phyloP scores from a whole-genome alignment of 2,797 vertebrate genomes.

The Nyctibius grandis region DNA sequence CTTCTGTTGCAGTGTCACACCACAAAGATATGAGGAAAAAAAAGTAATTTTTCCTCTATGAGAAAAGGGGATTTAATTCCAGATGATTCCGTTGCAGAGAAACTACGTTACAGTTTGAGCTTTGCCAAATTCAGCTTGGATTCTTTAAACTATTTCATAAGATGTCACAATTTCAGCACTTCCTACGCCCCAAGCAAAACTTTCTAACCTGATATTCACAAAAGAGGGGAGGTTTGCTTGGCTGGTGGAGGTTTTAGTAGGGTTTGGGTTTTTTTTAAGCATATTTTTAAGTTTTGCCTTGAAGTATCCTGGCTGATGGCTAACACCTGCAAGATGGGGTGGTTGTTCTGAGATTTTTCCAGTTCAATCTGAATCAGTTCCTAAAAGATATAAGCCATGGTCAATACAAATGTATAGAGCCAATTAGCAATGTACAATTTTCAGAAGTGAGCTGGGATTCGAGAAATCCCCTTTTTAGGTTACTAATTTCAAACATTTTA shows the following conservation, averaged over 20 bases:
- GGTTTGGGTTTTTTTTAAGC: neutral
- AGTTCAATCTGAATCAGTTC: neutral
- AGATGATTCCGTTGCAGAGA: neutral
- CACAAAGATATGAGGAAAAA: neutral
- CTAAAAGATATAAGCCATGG: neutral
- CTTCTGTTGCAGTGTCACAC: neutral
- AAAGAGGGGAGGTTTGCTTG: neutral
- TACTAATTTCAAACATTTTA: neutral
- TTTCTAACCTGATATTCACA: neutral
- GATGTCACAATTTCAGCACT: conserved; percentile 27
- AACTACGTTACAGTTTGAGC: neutral
- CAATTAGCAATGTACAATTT: neutral
- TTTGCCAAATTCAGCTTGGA: neutral
- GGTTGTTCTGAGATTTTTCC: neutral
- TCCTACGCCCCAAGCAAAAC: neutral
- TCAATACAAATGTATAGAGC: neutral
- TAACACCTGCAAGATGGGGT: neutral
- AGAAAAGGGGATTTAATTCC: neutral
- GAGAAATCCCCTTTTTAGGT: neutral
- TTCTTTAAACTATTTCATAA: neutral
- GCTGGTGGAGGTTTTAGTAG: neutral
- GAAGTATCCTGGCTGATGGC: neutral
- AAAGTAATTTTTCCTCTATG: neutral
- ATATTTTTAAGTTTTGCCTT: neutral
- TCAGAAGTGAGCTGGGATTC: neutral